phyloP scores from a whole-genome alignment of 2,113 vertebrate genomes.

The Canis aureus region DNA sequence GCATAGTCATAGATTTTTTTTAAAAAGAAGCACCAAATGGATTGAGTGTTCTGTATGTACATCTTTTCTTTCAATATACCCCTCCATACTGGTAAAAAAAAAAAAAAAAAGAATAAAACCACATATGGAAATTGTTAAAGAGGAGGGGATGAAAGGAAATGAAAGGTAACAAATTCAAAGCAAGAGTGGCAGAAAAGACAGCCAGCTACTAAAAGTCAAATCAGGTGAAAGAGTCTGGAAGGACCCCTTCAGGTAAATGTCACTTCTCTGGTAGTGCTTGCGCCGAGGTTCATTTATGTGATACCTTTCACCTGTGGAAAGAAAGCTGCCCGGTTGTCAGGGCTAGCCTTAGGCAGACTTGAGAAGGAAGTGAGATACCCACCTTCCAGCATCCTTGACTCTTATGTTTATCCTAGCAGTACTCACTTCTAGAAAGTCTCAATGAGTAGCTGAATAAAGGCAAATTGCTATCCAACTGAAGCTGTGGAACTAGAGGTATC shows the following conservation, averaged over 20 bases:
- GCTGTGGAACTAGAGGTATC: not conserved
- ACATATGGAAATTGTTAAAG: not conserved
- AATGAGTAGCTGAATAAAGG: not conserved
- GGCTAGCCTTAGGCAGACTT: not conserved
- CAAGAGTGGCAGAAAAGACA: not conserved
- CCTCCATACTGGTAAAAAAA: not conserved
- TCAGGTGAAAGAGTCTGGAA: not conserved
- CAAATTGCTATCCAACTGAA: not conserved
- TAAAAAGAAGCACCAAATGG: not conserved
- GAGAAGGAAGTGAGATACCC: not conserved
- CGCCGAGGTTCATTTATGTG: not conserved
- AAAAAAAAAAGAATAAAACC: not conserved
- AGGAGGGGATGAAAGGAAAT: not conserved
- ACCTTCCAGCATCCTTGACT: not conserved
- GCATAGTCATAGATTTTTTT: not conserved
- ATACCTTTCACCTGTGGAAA: not conserved
- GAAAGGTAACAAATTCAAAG: not conserved
- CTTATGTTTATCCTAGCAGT: not conserved
- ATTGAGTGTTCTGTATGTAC: not conserved
- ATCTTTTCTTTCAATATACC: not conserved
- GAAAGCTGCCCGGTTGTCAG: not conserved
- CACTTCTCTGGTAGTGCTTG: not conserved
- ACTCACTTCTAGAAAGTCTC: not conserved
- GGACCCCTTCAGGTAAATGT: not conserved
- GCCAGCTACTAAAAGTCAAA: not conserved